A percentile compares a stretch with the other conserved stretches of the same genome.
Conservation (phyloP, 2,797 vertebrate genomes). For the Capromys pilorides region DNA sequence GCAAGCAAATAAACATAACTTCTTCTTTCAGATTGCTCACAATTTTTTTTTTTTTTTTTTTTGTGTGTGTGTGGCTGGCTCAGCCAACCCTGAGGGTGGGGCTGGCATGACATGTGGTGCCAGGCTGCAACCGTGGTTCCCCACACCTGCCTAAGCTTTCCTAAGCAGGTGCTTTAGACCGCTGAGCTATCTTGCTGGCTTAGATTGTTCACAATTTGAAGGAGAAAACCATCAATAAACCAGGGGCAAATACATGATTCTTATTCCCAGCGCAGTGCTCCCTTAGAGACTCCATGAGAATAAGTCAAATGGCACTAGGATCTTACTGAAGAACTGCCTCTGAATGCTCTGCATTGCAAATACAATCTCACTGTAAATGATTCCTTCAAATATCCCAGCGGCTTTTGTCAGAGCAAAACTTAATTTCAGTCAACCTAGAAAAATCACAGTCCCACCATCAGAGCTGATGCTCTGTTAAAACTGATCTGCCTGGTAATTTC, state of each 20-base stretch:
- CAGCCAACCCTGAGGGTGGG: too few species aligned
- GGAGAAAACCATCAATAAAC: neutral
- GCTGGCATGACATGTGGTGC: too few species aligned
- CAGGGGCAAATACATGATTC: neutral
- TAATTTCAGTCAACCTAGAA: neutral
- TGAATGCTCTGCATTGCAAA: neutral
- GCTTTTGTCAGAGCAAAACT: neutral
- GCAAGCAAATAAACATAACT: neutral
- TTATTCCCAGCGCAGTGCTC: neutral
- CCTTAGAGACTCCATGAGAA: slow-evolving; percentile 6
- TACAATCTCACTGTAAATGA: neutral
- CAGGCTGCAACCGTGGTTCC: too few species aligned
- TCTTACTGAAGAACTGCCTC: neutral
- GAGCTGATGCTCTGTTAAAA: neutral
- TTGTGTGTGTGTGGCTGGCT: too few species aligned
- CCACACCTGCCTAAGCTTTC: too few species aligned
- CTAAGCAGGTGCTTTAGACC: too few species aligned
- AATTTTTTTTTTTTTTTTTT: too few species aligned
- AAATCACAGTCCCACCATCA: neutral
- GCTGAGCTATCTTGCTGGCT: too few species aligned
- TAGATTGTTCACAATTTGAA: neutral
- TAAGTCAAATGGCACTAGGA: neutral
- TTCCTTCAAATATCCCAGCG: neutral
- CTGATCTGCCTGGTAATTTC: neutral
- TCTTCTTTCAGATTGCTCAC: neutral